Conservation (phyloP, 2,113 vertebrate species). For the Alouatta palliata region DNA sequence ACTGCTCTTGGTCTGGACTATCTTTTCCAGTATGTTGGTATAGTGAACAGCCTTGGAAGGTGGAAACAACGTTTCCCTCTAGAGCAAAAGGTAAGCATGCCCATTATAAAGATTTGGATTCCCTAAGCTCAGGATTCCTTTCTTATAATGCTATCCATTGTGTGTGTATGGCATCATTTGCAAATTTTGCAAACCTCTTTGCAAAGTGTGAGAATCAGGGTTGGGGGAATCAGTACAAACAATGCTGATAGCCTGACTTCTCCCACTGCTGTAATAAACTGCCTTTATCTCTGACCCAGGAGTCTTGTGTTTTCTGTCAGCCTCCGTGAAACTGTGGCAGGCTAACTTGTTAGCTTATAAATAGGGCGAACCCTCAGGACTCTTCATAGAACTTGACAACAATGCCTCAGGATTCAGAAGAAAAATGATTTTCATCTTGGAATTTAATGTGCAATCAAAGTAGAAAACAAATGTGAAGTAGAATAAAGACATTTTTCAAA, state of each 20-base stretch:
- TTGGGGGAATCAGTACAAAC: not conserved
- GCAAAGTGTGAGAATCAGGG: not conserved
- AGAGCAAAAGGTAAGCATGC: not conserved
- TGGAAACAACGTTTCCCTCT: not conserved
- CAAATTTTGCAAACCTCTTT: too few relatives aligned
- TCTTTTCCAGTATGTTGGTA: not conserved
- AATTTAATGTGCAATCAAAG: not conserved
- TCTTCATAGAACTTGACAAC: not conserved
- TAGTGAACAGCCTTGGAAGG: not conserved
- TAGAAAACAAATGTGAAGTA: not conserved
- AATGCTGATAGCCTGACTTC: not conserved
- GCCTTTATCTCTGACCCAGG: not conserved
- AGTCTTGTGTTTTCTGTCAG: not conserved
- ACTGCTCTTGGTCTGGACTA: not conserved
- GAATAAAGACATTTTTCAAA: not conserved
- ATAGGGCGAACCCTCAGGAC: not conserved
- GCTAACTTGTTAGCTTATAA: not conserved
- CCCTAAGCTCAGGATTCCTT: not conserved
- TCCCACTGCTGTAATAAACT: not conserved
- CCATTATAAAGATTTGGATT: not conserved
- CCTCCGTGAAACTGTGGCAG: not conserved
- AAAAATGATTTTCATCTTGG: not conserved
- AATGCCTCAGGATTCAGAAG: not conserved
- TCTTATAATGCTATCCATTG: not conserved
- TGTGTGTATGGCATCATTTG: not conserved